Evolutionary conservation across 2,113 vertebrate genomes (phyloP), one percentile per base, ranked within the genome.

Genomic region (Parotia lawesii): DNA sequence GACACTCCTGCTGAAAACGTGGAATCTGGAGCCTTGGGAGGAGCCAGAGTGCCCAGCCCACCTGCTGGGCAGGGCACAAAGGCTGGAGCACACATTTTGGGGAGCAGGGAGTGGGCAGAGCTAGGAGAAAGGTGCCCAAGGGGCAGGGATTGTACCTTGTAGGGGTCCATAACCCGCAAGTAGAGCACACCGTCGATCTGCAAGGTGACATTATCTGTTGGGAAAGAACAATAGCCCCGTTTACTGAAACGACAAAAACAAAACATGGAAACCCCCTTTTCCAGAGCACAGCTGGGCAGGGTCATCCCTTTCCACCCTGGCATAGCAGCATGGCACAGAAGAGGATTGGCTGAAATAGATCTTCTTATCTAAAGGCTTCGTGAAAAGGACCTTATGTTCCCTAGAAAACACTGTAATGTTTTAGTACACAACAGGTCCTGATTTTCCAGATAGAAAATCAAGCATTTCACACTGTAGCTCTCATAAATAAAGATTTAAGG

Each of bases 111-210:
- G 15, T 3, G 5, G 27, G 27, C 12, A 56, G 45, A 70, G 17
- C 14, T 72, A 70, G 27, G 27, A 2, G 2, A 73, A 69, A 2
- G 1, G n/a, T 51, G 27, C 21, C 40, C 3, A 4, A 67, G 24
- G 47, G 40, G 31, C 56, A 75, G 14, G 17, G n/a, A 69, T 23
- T 18, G 54, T 98, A 99, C 99, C 98, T 99, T 99, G 95, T 99
- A 99, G 48, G 99, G 99, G 73, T 99, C 98, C 91, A 99, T 96
- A 95, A 99, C 99, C 65, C 99, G 98, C 56, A 99, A 94, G 71
- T 99, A 99, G 64, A 99, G 98, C n/a, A 99, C 99, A 12, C 99
- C 99, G 62, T 99, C 99, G 1, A 99, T 99, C 97, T 99, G 99
- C 77, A 99, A 96, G 5, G 99, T 99, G 77, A 99, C 99, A 1